Conservation (phyloP, 2,797 vertebrate genomes). For the Centropyge bicolor region DNA sequence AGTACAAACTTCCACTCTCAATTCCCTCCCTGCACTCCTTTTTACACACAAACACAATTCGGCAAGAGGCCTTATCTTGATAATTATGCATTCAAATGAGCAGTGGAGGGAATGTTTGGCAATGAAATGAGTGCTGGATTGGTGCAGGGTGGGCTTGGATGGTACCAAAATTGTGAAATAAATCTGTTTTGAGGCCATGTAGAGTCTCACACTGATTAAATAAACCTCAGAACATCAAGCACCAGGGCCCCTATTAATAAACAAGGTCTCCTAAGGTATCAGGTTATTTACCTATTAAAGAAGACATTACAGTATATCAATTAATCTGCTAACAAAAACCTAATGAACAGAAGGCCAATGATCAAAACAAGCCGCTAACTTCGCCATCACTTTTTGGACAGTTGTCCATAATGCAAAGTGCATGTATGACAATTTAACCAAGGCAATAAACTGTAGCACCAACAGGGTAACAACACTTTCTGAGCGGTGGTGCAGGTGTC, state of each 20-base stretch:
- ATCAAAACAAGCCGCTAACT: background rate
- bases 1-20: slow-evolving; percentile 2
- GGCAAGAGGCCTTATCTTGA: slow-evolving; percentile 7
- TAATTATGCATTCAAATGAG: slow-evolving; percentile 41
- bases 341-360: background rate
- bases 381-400: background rate
- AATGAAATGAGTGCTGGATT: background rate
- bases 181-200: slow-evolving; percentile 3
- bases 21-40: background rate
- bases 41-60: slow-evolving; percentile 1
- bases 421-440: background rate
- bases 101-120: slow-evolving; percentile 19
- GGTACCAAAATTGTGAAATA: slow-evolving; percentile 9
- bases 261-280: background rate
- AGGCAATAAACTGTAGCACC: background rate
- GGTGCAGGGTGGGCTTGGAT: slow-evolving; percentile 1
- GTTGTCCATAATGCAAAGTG: background rate
- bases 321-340: slow-evolving; percentile 5
- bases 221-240: background rate
- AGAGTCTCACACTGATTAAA: slow-evolving; percentile 13
- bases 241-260: background rate
- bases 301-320: background rate
- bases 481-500: background rate
- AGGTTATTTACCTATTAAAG: background rate
- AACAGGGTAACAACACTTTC: background rate